A percentile compares a stretch with the other conserved stretches of the same genome.
Evolutionary conservation across 2,113 vertebrate species (phyloP).

Genomic region (Australoheros scitulus): DNA sequence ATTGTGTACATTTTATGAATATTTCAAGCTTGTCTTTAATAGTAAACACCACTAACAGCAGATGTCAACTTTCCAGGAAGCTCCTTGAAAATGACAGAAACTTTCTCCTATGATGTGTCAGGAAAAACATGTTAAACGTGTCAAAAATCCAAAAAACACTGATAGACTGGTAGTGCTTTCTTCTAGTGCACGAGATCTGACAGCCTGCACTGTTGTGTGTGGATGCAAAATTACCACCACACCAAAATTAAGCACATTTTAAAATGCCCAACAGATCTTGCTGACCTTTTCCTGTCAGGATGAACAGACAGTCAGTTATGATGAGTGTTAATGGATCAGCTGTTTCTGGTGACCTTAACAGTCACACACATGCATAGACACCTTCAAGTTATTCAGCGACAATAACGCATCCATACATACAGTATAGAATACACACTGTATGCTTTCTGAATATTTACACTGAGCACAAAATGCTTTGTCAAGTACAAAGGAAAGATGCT

Average conservation of each 20-base stretch:
- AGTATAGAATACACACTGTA: too few species aligned
- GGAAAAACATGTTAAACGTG: too few species aligned
- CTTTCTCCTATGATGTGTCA: background rate
- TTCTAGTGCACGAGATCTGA: background rate
- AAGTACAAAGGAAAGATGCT: background rate
- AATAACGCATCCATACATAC: background rate
- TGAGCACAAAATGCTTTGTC: background rate
- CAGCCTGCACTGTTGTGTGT: background rate
- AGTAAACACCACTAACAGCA: accelerated
- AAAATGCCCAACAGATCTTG: too few species aligned
- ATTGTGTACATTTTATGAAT: too few species aligned
- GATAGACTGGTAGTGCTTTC: background rate
- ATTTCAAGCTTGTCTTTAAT: too few species aligned
- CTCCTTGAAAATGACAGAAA: background rate
- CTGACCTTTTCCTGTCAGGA: too few species aligned
- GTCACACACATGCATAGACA: background rate
- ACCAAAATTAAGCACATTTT: background rate
- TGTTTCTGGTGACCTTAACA: background rate
- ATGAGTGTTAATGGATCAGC: background rate
- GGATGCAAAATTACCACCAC: too few species aligned
- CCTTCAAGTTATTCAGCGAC: background rate
- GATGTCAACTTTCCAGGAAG: background rate
- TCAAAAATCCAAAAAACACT: background rate
- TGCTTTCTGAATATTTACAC: background rate
- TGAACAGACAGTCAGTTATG: background rate